Evolutionary conservation across 2,113 vertebrate genomes (phyloP), one percentile per base, ranked within the genome.

Genomic region (Archocentrus centrarchus): DNA sequence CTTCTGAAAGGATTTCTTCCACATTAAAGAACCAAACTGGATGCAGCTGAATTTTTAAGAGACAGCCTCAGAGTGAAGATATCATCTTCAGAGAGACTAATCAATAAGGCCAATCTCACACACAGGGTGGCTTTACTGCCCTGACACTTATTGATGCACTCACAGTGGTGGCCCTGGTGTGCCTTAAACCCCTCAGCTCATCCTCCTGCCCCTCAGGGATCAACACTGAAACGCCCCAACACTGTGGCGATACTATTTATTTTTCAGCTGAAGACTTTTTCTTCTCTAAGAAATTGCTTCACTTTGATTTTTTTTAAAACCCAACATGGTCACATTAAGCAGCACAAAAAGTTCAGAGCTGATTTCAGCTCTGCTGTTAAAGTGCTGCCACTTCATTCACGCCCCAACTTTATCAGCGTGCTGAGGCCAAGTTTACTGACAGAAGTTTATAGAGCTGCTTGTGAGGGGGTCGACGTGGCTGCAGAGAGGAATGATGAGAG

Each of bases 41-140:
- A 57, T 32, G 60, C 30, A 27, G 73, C 20, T 68, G 30, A 61
- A 14, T 73, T 78, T 63, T 83, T 79, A 80, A 82, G 79, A 84
- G 85, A n/a, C 81, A 75, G 63, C 35, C n/a, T 10, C n/a, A 68
- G 22, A 60, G 61, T 82, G 77, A 86, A 78, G 63, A 77, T 80
- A 84, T 78, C 89, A 84, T 92, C 89, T 91, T 86, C 79, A 75
- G 75, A 89, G 84, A 59, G 81, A 81, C 68, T 20, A 66, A 91
- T 93, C 91, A 76, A 92, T 91, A 86, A 20, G 86, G 84, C 70
- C 88, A 84, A 88, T 91, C 91, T 86, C 81, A 81, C 87, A 77
- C 75, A 81, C 77, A 62, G 75, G 58, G 55, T 83, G 80, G 77
- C 55, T 88, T 68, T 66, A 90, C 79, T 85, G 77, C 61, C 37